phyloP scores from a whole-genome alignment of 2,113 vertebrate species.

The Hemicordylus capensis region DNA sequence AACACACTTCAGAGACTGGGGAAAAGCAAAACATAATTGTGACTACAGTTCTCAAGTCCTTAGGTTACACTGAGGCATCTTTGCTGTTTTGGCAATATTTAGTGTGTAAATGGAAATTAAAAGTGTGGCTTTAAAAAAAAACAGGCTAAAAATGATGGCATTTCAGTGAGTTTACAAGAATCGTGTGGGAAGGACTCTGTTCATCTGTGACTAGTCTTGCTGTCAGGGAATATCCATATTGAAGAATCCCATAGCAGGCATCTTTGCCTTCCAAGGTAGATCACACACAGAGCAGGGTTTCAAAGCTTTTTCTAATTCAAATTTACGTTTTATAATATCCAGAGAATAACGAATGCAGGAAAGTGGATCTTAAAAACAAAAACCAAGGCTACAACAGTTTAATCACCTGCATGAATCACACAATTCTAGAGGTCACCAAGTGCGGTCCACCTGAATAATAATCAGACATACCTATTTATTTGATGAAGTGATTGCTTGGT shows the following conservation, averaged over 20 bases:
- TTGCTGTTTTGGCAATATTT: conserved; percentile 57
- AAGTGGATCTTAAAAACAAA: conserved; percentile 53
- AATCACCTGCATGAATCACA: conserved; percentile 16
- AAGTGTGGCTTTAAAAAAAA: conserved; percentile 55
- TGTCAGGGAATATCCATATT: conserved; percentile 13
- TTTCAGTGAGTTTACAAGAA: conserved; percentile 68
- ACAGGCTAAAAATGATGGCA: conserved; percentile 50
- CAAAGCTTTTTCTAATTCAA: conserved; percentile 49
- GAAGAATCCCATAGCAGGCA: conserved; percentile 39
- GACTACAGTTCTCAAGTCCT: conserved; percentile 37
- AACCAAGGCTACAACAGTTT: conserved; percentile 47
- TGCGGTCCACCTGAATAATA: conserved; percentile 40
- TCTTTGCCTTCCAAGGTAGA: conserved; percentile 30
- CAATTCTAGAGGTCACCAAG: background rate
- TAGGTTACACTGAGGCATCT: background rate
- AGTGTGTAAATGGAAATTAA: conserved; percentile 60
- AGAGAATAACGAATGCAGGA: conserved; percentile 42
- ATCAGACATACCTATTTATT: conserved; percentile 24
- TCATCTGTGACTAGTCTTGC: background rate
- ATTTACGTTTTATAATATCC: conserved; percentile 42
- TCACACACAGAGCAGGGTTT: conserved; percentile 30
- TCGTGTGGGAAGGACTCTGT: conserved; percentile 57
- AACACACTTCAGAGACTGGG: conserved; percentile 45
- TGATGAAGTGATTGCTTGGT: conserved; percentile 38
- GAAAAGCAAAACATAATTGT: conserved; percentile 69